These are phyloP conservation scores for Drosophila lutescens DNA, from an alignment of 2,888 invertebrate species.

Conservation along the genomic window DNA sequence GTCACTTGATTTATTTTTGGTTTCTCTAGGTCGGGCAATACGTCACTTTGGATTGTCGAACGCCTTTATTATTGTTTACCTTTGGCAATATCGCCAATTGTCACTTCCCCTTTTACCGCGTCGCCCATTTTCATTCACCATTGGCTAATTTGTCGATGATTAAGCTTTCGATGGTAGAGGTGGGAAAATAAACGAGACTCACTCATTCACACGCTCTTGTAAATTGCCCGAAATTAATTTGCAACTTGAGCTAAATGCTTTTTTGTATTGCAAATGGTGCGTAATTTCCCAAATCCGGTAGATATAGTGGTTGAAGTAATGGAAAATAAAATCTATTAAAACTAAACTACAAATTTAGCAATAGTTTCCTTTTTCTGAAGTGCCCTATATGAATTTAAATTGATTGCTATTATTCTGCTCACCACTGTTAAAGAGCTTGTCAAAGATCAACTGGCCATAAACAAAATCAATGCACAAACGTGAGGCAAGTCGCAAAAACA, in stretches of 20 bases:
- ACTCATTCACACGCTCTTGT: conserved; percentile 63
- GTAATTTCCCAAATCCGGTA: conserved; percentile 28
- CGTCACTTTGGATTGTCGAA: conserved; percentile 23
- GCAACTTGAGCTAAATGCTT: conserved; percentile 50
- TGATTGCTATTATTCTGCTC: neutral
- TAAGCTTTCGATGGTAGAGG: conserved; percentile 23
- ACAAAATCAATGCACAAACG: conserved; percentile 29
- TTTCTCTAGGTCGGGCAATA: conserved; percentile 27
- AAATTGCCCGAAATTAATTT: conserved; percentile 56
- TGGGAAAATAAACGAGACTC: conserved; percentile 46
- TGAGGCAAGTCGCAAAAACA: conserved; percentile 56
- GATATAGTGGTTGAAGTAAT: conserved; percentile 2
- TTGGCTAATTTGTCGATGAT: conserved; percentile 46
- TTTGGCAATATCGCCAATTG: conserved; percentile 33
- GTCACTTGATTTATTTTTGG: conserved; percentile 8
- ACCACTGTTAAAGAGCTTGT: conserved; percentile 5
- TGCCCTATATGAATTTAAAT: no score
- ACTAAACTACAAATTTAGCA: neutral
- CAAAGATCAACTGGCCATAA: conserved; percentile 35
- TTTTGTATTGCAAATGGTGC: conserved; percentile 25
- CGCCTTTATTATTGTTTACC: conserved; percentile 28
- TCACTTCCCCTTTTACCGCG: conserved; percentile 12
- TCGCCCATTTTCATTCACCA: conserved; percentile 23
- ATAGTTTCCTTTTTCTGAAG: no score
- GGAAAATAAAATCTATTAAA: no score